Base-by-base conservation (phyloP, 2,888 invertebrate genomes). In the Nomada fucata region DNA sequence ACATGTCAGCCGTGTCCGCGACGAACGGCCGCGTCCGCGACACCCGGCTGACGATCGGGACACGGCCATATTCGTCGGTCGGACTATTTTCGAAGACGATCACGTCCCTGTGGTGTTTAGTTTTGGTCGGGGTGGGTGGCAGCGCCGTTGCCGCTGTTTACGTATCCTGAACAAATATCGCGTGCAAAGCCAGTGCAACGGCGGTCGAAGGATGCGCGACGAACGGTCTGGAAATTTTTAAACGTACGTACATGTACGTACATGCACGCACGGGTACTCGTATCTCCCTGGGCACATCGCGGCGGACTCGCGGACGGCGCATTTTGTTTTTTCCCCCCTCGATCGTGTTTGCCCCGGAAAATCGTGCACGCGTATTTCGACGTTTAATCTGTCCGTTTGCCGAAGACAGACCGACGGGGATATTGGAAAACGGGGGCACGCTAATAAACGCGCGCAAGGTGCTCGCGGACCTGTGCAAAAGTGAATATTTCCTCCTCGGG, bases 381-480 rank as follows among this genome's bases (percentile, higher is more conserved):
- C 61, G 71, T 72, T 77, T 77, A 77, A 71, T 76, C 65, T 71
- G 60, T 5, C 26, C 60, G 77, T 47, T 79, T 67, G 44, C 57
- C 59, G 11, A 59, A 18, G 52, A 76, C 76, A 36, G 18, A 50
- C 29, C 69, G 26, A 23, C 57, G 55, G 26, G 63, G 10, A 57
- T 76, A 69, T 69, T n/a, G 69, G 69, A 20, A 69, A 64, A 69
- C 11, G 23, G 76, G 59, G 36, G n/a, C 11, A 64, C 50, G 63
- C 55, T 63, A 57, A 59, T 63, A 50, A n/a, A 5, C 20, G 36
- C 7, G 4, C 50, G 3, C 36, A 18, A n/a, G 23, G 26, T 53
- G 20, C 18, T 52, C 20, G 44, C 23, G 20, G 26, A 55, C 42
- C 23, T 10, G 26, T 36, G 50, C 15, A 20, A 36, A 55, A 63